Evolutionary conservation across 2,797 vertebrate genomes (phyloP).

Genomic region (Parambassis ranga): DNA sequence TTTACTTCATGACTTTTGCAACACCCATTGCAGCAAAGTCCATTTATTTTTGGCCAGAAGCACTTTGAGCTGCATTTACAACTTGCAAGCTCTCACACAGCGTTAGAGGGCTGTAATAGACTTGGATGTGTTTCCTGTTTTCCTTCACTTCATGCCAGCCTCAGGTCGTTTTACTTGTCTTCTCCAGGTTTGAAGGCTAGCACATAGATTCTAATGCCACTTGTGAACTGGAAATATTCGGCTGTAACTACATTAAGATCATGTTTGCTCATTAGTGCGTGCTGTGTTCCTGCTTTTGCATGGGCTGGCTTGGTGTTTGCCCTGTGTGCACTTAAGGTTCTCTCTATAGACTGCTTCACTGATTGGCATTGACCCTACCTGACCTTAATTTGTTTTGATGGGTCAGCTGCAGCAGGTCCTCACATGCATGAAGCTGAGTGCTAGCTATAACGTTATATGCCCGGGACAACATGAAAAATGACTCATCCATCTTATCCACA

Average conservation of each 20-base stretch:
- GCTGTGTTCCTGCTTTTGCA: neutral
- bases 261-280: neutral
- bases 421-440: neutral
- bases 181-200: neutral
- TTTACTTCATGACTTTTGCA: neutral
- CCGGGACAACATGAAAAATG: conserved; percentile 14
- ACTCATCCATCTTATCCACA: conserved; percentile 11
- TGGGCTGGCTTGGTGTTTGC: neutral
- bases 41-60: conserved; percentile 8
- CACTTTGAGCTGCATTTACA: conserved; percentile 2
- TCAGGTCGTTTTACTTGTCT: neutral
- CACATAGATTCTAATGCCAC: neutral
- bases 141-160: neutral
- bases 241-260: neutral
- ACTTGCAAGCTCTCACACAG: neutral
- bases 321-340: neutral
- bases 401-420: neutral
- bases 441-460: neutral
- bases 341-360: neutral
- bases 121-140: neutral
- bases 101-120: neutral
- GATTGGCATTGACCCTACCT: conserved; percentile 24
- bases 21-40: neutral
- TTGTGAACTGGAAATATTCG: neutral
- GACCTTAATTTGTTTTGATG: conserved; percentile 29